Conservation (phyloP, 2,113 vertebrate species). For the Spizaetus ornatus region DNA sequence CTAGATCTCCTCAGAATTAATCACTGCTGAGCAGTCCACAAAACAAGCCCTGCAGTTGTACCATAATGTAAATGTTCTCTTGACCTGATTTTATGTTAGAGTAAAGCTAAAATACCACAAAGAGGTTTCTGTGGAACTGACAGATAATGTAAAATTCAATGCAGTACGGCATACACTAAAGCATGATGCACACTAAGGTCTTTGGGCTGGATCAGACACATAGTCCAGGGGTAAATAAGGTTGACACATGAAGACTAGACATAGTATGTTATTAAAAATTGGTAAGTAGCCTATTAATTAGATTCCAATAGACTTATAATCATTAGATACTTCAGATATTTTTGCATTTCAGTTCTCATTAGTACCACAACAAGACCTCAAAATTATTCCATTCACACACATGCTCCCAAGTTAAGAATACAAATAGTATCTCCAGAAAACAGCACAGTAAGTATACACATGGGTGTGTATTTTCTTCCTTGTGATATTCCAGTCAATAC, state of each 20-base stretch:
- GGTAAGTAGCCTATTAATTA: background rate
- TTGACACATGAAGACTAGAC: background rate
- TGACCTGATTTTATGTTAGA: background rate
- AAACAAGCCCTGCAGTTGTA: background rate
- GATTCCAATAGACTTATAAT: background rate
- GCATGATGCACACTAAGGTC: background rate
- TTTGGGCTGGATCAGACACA: background rate
- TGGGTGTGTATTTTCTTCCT: background rate
- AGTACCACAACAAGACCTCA: background rate
- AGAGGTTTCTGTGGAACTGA: background rate
- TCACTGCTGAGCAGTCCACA: background rate
- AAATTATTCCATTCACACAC: background rate
- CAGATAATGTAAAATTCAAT: background rate
- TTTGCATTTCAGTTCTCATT: background rate
- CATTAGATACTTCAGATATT: background rate
- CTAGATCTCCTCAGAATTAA: background rate
- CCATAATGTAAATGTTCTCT: background rate
- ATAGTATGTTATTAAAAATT: background rate
- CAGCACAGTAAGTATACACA: background rate
- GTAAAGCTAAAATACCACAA: background rate
- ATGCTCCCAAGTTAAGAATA: background rate
- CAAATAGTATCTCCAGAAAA: background rate
- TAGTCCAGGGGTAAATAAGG: background rate
- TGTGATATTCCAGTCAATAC: background rate
- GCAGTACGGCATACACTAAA: background rate